These are phyloP conservation scores for Drosophila ustulata DNA, from an alignment of 2,888 invertebrate genomes.

Conservation along the genomic window DNA sequence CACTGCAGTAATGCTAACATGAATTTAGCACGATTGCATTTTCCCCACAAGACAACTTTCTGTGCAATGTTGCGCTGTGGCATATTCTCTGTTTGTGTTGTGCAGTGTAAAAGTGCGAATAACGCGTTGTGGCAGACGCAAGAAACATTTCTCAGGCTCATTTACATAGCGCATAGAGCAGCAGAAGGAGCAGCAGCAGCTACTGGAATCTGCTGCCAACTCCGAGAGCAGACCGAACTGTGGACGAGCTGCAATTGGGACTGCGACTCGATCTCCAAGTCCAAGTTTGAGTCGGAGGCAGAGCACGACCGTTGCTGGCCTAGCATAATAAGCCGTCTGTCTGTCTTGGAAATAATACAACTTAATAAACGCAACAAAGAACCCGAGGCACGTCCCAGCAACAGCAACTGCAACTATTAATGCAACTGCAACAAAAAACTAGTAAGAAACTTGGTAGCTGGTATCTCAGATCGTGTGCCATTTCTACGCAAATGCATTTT, in stretches of 20 bases:
- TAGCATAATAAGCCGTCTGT: conserved; percentile 74
- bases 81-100: conserved; percentile 11
- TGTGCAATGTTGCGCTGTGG: conserved; percentile 17
- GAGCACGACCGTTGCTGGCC: conserved; percentile 21
- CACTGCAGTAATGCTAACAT: conserved; percentile 24
- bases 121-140: conserved; percentile 56
- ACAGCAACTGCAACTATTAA: not conserved
- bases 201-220: conserved; percentile 62
- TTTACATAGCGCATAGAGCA: conserved; percentile 62
- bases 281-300: conserved; percentile 5
- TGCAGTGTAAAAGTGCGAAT: conserved; percentile 59
- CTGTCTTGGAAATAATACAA: conserved; percentile 65
- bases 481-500: conserved; percentile 78
- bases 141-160: conserved; percentile 74
- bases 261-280: too few relatives aligned
- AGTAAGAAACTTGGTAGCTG: conserved; percentile 8
- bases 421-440: conserved; percentile 33
- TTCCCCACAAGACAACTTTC: not conserved
- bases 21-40: too few relatives aligned
- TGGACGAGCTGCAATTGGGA: not conserved
- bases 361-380: conserved; percentile 76
- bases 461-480: conserved; percentile 39
- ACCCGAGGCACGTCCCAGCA: conserved; percentile 42
- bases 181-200: conserved; percentile 38
- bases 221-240: not conserved